Percentiles rank a stretch among this genome's conserved stretches.
These are phyloP conservation scores for Actinia tenebrosa DNA, from an alignment of 64 coral and sea anemone species.

Conservation along the genomic window DNA sequence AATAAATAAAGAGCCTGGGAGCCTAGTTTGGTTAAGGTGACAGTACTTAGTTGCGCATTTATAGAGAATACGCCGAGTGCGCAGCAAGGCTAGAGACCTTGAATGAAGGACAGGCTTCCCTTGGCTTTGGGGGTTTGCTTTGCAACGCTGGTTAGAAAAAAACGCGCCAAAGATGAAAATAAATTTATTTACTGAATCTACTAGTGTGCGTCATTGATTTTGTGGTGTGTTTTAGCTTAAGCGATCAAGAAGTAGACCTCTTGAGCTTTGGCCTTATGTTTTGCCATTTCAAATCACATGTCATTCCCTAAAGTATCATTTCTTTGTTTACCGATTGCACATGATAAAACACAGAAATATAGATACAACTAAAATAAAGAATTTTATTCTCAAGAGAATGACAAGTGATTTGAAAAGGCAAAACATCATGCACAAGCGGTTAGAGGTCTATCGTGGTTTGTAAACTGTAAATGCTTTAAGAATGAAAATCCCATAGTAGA, in stretches of 20 bases:
- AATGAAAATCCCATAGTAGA: too few relatives aligned
- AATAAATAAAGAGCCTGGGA: background rate
- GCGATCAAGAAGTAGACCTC: background rate
- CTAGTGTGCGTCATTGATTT: background rate
- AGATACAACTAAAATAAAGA: too few relatives aligned
- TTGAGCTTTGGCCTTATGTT: too few relatives aligned
- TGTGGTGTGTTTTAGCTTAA: background rate
- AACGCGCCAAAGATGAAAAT: constrained; percentile 3
- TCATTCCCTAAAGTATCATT: too few relatives aligned
- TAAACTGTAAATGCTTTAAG: too few relatives aligned
- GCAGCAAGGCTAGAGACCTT: background rate
- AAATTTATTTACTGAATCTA: constrained; percentile 3
- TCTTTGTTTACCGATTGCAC: too few relatives aligned
- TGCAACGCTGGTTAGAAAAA: constrained; percentile 11
- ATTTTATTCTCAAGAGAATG: too few relatives aligned
- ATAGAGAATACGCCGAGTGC: background rate
- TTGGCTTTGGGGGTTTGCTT: background rate
- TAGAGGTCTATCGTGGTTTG: too few relatives aligned
- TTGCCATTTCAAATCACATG: too few relatives aligned
- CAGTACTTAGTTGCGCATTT: background rate
- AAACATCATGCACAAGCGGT: too few relatives aligned
- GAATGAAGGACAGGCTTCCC: background rate
- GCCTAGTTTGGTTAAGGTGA: background rate
- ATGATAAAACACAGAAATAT: too few relatives aligned
- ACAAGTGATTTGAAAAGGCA: too few relatives aligned